A percentile compares a stretch with the other conserved stretches of the same genome.
Evolutionary conservation across 2,113 vertebrate species (phyloP).

Genomic region (Neomonachus schauinslandi): DNA sequence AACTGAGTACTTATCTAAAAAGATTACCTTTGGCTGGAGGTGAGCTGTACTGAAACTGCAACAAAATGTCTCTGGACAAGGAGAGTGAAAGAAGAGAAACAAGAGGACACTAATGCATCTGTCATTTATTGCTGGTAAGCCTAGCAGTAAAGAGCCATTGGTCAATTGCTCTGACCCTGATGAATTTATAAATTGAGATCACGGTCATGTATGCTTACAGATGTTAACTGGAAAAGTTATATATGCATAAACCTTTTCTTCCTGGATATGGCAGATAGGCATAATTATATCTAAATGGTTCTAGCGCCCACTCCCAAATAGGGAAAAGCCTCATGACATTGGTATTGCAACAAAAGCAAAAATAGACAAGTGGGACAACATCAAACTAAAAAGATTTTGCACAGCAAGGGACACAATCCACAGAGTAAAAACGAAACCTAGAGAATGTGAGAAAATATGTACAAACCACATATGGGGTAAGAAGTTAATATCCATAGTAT

Average conservation of each 20-base stretch:
- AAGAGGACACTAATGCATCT: conserved; percentile 81
- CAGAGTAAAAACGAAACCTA: not conserved
- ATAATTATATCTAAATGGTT: conserved; percentile 93
- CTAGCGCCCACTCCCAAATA: conserved; percentile 84
- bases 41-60: conserved; percentile 86
- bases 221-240: conserved; percentile 89
- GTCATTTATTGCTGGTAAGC: conserved; percentile 79
- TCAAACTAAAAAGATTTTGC: not conserved
- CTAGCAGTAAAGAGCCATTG: conserved; percentile 83
- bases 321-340: not conserved
- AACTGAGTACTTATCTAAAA: conserved; percentile 86
- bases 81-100: conserved; percentile 74
- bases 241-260: conserved; percentile 88
- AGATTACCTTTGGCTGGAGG: conserved; percentile 84
- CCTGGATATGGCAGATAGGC: conserved; percentile 90
- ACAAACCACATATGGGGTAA: not conserved
- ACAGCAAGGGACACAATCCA: not conserved
- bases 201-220: conserved; percentile 88
- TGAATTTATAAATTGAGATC: conserved; percentile 85
- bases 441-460: not conserved
- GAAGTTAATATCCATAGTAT: not conserved
- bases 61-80: conserved; percentile 84
- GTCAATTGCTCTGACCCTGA: conserved; percentile 93
- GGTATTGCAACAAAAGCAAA: not conserved
- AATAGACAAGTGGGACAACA: not conserved